Evolutionary conservation across 2,113 vertebrate species (phyloP).

Genomic region (Haplochromis vanheusdeni): DNA sequence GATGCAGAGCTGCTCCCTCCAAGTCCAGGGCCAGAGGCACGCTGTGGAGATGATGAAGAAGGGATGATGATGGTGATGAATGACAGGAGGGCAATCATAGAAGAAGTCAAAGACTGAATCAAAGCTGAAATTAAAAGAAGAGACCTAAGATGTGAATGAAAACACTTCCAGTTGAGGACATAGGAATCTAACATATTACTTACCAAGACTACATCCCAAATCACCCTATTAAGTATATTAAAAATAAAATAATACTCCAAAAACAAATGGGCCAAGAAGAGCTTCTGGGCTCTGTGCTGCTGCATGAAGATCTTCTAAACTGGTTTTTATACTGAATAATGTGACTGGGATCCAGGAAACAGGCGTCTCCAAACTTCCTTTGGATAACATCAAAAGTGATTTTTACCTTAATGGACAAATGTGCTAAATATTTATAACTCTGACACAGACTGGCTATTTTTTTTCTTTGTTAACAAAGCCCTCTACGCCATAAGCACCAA

Average conservation of each 20-base stretch:
- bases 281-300: not conserved
- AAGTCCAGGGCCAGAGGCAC: conserved; percentile 5
- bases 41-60: not conserved
- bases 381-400: not conserved
- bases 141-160: not conserved
- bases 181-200: not conserved
- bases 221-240: not conserved
- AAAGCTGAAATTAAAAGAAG: not conserved
- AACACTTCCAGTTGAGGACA: not conserved
- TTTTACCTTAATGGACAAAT: not conserved
- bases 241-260: not conserved
- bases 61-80: not conserved
- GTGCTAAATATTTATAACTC: not conserved
- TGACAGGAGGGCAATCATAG: not conserved
- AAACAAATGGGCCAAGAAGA: not conserved
- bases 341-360: not conserved
- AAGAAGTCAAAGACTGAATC: conserved; percentile 1
- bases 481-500: rapidly evolving
- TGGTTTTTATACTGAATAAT: not conserved
- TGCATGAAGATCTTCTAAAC: not conserved
- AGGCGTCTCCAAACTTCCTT: not conserved
- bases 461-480: not conserved
- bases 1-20: conserved; percentile 31
- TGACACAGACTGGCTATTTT: not conserved
- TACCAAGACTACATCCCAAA: not conserved